phyloP scores from a whole-genome alignment of 1,140 invertebrate species.

The Scaptomyza pallida region DNA sequence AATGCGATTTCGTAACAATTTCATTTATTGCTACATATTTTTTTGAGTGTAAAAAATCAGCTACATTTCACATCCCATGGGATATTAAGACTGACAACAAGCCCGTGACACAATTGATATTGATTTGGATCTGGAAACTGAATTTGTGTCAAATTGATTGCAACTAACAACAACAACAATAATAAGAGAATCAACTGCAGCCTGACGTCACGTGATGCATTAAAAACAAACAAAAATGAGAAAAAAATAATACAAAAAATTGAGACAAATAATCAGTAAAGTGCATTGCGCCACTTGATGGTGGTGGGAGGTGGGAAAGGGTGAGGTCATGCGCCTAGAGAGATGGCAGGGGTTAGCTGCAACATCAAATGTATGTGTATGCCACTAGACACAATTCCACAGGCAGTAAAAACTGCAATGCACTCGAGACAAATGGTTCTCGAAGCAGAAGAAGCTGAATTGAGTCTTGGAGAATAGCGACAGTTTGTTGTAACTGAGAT shows the following conservation, averaged over 20 bases:
- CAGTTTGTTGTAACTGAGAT: conserved; percentile 51
- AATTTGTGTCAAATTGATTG: conserved; percentile 80
- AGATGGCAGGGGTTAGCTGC: not conserved
- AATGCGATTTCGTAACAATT: too few relatives aligned
- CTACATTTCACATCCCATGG: conserved; percentile 15
- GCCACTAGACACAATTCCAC: conserved; percentile 66
- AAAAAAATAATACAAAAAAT: conserved; percentile 39
- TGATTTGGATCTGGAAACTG: conserved; percentile 55
- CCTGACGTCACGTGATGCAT: conserved; percentile 38
- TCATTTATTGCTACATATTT: too few relatives aligned
- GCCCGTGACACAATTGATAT: conserved; percentile 52
- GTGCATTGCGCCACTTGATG: conserved; percentile 50
- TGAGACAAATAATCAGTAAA: conserved; percentile 72
- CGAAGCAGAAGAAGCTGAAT: conserved; percentile 12
- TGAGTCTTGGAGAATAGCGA: conserved; percentile 1
- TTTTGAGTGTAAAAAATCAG: not conserved
- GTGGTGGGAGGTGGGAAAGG: not conserved
- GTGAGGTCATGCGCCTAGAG: not conserved
- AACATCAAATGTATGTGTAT: conserved; percentile 49
- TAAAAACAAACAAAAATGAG: conserved; percentile 26
- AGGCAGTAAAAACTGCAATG: conserved; percentile 41
- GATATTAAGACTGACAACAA: conserved; percentile 41
- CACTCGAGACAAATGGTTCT: conserved; percentile 65
- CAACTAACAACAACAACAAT: conserved; percentile 13
- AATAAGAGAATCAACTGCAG: not conserved